Conservation (phyloP, 2,113 vertebrate genomes). For the Romanogobio albipinnatus region DNA sequence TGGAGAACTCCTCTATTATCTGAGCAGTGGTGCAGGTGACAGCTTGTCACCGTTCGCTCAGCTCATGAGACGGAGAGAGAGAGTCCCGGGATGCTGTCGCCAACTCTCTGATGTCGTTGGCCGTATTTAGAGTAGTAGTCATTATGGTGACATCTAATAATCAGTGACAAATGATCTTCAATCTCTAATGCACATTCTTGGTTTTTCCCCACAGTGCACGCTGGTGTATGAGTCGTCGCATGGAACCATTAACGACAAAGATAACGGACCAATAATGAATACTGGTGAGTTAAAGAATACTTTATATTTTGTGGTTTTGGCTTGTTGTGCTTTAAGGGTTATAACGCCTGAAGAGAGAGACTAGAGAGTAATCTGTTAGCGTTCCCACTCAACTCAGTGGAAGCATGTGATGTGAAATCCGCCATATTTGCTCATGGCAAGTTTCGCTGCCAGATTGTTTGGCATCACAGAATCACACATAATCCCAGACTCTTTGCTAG, state of each 20-base stretch:
- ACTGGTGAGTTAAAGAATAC: slow-evolving; percentile 77
- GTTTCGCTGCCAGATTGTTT: too few relatives aligned
- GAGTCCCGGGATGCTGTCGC: neutral
- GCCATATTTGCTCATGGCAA: too few relatives aligned
- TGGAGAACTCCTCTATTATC: slow-evolving; percentile 19
- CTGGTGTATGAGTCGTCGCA: slow-evolving; percentile 85
- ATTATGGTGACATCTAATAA: slow-evolving; percentile 3
- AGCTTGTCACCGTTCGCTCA: neutral
- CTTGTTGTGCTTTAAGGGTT: too few relatives aligned
- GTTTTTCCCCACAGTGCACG: slow-evolving; percentile 79
- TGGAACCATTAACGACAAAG: slow-evolving; percentile 76
- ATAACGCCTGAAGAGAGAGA: too few relatives aligned
- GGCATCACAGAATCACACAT: neutral
- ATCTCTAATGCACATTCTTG: neutral
- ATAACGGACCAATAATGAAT: slow-evolving; percentile 84
- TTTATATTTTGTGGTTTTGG: neutral
- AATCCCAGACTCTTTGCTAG: neutral
- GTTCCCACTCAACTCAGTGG: too few relatives aligned
- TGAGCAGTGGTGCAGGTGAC: slow-evolving; percentile 28
- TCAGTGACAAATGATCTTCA: neutral
- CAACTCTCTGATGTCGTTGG: neutral
- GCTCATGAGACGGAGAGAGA: neutral
- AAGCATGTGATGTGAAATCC: too few relatives aligned
- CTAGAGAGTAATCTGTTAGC: too few relatives aligned
- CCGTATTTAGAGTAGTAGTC: neutral